Evolutionary conservation across 2,888 invertebrate species (phyloP), one percentile per base, ranked within the genome.

Genomic region (Acrobasis consociella): DNA sequence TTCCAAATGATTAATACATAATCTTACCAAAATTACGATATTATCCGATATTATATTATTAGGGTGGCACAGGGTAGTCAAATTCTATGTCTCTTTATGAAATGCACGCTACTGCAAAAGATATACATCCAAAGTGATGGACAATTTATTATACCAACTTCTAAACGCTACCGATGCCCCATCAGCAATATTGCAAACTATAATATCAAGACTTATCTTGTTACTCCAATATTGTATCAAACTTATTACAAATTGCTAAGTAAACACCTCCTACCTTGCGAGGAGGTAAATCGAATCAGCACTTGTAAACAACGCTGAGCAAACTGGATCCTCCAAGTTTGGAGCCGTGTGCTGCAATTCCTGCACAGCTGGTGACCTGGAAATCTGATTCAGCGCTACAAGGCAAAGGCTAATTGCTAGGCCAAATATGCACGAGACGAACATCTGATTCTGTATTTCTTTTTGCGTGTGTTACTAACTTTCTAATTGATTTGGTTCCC

Each of bases 321-420:
- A 69, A 71, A 70, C 72, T 73, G 66, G 49, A 65, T 65, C 66
- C 69, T 69, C 68, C 49, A n/a, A 38, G 51, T 60, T 51, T 39
- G 11, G 62, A 64, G 69, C 60, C 69, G 53, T 31, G 53, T 46
- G n/a, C 60, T 51, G 31, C 42, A 46, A 46, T 13, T 46, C 13
- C 46, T 46, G 46, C 13, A n/a, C 0, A 11, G n/a, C 53, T 49
- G 13, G 9, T 61, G 61, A 61, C 61, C 53, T 55, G 61, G 46
- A 53, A 53, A 61, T 46, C 49, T 37, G 53, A 49, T 55, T 61
- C 61, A 15, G 31, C 46, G 46, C 31, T 52, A n/a, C 51, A 38
- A 39, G 58, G 42, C 53, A 53, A 53, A 46, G n/a, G 61, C 53
- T 52, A 61, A 53, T 60, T 61, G 61, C 53, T 46, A 61, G 22